These are phyloP conservation scores for Sciurus carolinensis DNA, from an alignment of 2,797 vertebrate species.

Conservation along the genomic window DNA sequence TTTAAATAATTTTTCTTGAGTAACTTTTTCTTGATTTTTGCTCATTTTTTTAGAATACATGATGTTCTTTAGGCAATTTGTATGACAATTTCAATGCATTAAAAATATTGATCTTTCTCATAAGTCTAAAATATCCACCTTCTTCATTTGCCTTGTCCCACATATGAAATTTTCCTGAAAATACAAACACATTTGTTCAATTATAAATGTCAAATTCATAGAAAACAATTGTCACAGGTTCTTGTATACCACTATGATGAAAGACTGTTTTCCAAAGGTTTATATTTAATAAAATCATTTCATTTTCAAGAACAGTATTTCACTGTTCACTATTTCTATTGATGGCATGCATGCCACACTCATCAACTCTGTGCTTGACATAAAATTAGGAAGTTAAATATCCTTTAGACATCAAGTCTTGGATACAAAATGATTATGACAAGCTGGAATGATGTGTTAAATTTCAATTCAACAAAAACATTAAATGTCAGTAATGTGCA, in stretches of 20 bases:
- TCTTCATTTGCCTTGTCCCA: slow-evolving; percentile 13
- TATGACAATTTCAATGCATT: background rate
- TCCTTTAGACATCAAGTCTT: slow-evolving; percentile 42
- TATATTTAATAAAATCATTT: slow-evolving; percentile 45
- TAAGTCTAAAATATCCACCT: background rate
- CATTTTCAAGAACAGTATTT: background rate
- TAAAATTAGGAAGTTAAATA: background rate
- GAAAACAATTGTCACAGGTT: background rate
- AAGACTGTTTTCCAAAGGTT: background rate
- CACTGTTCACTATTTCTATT: slow-evolving; percentile 6
- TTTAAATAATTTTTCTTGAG: background rate
- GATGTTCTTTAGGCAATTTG: background rate
- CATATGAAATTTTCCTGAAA: slow-evolving; percentile 15
- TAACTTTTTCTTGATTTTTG: slow-evolving; percentile 1
- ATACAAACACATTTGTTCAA: background rate
- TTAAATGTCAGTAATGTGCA: background rate
- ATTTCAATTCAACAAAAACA: slow-evolving; percentile 61
- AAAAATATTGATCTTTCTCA: background rate
- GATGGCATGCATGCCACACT: background rate
- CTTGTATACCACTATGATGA: background rate
- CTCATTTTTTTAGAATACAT: background rate
- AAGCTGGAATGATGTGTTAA: slow-evolving; percentile 19
- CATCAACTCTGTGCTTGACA: background rate
- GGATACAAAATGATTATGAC: slow-evolving; percentile 35
- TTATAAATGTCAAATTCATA: background rate